Evolutionary conservation across 2,888 invertebrate species (phyloP).

Genomic region (Lasioglossum pauxillum): DNA sequence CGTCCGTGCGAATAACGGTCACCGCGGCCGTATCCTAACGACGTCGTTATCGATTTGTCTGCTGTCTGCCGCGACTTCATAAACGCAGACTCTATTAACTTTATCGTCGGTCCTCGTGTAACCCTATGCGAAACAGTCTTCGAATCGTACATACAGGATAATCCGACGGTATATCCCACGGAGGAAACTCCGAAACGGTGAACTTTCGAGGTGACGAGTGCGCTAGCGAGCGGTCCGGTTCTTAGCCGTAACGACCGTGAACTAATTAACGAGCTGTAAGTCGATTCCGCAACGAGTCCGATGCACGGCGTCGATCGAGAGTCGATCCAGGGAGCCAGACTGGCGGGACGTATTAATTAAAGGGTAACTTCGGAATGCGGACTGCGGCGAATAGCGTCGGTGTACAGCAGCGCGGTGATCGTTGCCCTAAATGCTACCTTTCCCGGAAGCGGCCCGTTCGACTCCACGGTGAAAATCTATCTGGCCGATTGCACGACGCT

Average conservation of each 20-base stretch:
- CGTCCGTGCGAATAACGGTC: slow-evolving; percentile 74
- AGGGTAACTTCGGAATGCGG: slow-evolving; percentile 71
- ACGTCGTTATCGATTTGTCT: slow-evolving; percentile 74
- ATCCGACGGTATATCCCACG: not conserved
- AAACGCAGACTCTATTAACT: slow-evolving; percentile 61
- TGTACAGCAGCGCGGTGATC: slow-evolving; percentile 47
- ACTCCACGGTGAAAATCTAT: slow-evolving; percentile 62
- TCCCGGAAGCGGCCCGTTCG: slow-evolving; percentile 48
- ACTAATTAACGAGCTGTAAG: slow-evolving; percentile 77
- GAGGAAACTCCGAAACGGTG: slow-evolving; percentile 19
- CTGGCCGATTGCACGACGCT: slow-evolving; percentile 47
- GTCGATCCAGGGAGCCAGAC: slow-evolving; percentile 70
- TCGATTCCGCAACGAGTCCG: slow-evolving; percentile 70
- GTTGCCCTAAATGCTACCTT: slow-evolving; percentile 69
- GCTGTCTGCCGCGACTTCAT: slow-evolving; percentile 47
- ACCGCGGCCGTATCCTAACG: slow-evolving; percentile 74
- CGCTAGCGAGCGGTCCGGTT: not conserved
- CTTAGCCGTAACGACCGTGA: slow-evolving; percentile 73
- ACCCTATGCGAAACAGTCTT: not conserved
- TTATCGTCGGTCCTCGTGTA: slow-evolving; percentile 4
- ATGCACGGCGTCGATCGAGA: slow-evolving; percentile 72
- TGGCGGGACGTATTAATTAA: slow-evolving; percentile 77
- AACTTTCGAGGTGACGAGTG: not conserved
- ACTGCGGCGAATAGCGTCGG: slow-evolving; percentile 48
- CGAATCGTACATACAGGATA: not conserved